These are phyloP conservation scores for Drosophila nebulosa DNA, from an alignment of 1,140 invertebrate genomes.

Conservation along the genomic window DNA sequence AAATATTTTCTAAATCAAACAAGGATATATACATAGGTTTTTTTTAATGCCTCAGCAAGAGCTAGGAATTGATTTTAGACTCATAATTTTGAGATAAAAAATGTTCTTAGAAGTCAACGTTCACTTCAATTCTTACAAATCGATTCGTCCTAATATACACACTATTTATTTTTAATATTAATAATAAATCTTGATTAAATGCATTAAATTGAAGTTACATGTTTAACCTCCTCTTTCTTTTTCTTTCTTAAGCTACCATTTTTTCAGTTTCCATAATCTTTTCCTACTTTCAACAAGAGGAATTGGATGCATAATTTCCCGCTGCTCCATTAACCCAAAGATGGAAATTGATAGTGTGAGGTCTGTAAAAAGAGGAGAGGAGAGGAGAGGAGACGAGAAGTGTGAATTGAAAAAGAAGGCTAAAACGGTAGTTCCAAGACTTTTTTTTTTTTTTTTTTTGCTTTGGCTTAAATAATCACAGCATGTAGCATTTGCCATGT, in stretches of 20 bases:
- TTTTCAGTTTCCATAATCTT: not conserved
- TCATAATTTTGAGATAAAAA: too few relatives aligned
- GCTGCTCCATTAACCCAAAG: not conserved
- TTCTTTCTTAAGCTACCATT: not conserved
- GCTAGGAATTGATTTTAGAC: too few relatives aligned
- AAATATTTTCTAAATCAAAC: too few relatives aligned
- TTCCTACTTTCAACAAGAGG: conserved; percentile 8
- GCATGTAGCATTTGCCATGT: conserved; percentile 53
- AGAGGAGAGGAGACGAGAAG: too few relatives aligned
- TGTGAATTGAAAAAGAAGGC: conserved; percentile 3
- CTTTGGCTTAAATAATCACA: conserved; percentile 42
- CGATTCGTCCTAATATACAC: too few relatives aligned
- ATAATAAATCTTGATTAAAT: too few relatives aligned
- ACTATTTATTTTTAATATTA: too few relatives aligned
- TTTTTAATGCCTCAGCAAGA: too few relatives aligned
- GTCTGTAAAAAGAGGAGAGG: too few relatives aligned
- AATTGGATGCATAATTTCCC: not conserved
- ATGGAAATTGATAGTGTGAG: conserved; percentile 2
- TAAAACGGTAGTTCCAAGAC: conserved; percentile 37
- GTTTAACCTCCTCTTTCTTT: not conserved
- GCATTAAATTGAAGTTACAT: not conserved
- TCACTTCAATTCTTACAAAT: too few relatives aligned
- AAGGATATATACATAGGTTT: too few relatives aligned
- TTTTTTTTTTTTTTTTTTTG: not conserved
- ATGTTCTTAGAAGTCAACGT: too few relatives aligned